Base-by-base conservation (phyloP, 2,113 vertebrate genomes). In the Crotalus viridis region DNA sequence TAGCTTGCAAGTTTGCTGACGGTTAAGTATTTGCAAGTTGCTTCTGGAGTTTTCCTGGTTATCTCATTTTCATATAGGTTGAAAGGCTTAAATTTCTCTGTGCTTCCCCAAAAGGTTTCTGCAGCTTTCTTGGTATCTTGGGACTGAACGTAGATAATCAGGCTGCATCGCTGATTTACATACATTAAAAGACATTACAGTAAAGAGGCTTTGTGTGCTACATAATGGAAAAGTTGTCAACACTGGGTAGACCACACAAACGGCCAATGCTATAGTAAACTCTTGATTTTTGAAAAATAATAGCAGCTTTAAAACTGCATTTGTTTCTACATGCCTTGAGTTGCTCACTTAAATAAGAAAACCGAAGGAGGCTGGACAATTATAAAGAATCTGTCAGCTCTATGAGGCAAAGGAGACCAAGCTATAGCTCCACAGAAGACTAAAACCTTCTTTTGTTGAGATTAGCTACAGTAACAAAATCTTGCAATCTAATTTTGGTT, bases 1-100 rank as follows among this genome's bases (percentile, higher is more conserved):
- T 59, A 92, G 93, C 90, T 74, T 69, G 22, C 39, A 24, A 54
- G 57, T 86, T 87, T 87, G 74, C 93, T 90, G 91, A 90, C 56
- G 10, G 88, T 7, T 54, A 87, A 56, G 12, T 33, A 26, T 89
- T 89, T 26, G 19, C 10, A 87, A 56, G 48, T 43, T 86, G 55
- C 48, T n/a, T 54, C 54, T 87, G 19, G 89, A 48, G 43, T 54
- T 48, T 48, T 46, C 24, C 10, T 64, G 88, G 22, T 89, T 26
- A 55, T 64, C 46, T 64, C 54, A 33, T 43, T 39, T 88, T 24
- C 56, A 54, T n/a, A 1, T 89, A 6, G 43, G n/a, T 2, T 48
- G 12, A 43, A 61, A 28, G 33, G 10, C 0, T 33, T 59, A n/a
- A 13, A 17, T 22, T 15, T 85, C 22, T 39, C 69, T 39, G n/a